Base-by-base conservation (phyloP, 1,140 invertebrate genomes). In the Lepidotrigona ventralis region DNA sequence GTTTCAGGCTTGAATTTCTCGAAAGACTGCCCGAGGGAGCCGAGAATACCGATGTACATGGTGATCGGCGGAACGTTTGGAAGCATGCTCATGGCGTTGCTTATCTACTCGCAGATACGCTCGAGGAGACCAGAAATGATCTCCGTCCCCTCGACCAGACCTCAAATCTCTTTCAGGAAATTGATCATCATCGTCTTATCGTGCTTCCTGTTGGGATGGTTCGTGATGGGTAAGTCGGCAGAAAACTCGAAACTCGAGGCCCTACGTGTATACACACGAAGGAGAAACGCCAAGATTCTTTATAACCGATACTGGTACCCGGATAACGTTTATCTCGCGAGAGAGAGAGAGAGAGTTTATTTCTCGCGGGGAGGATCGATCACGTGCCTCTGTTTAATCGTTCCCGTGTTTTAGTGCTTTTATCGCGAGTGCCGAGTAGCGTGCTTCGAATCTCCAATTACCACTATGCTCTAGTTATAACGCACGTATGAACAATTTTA, bases 1-100 rank as follows among this genome's bases (percentile, higher is more conserved):
- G 90, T 90, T 94, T 29, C 94, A 98, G 97, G 97, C 90, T 95
- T 97, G n/a, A 95, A 97, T 85, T 97, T 96, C 92, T 95, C 97
- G 73, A 94, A 96, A 26, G 96, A 98, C 87, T 98, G 97, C 89
- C 97, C 96, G 0, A 95, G 95, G n/a, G 96, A 98, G 91, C 96
- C 96, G 0, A 95, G 96, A 76, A 96, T 98, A 76, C 97, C 97
- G 0, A 95, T 98, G 21, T 98, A 98, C 92, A 96, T 98, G 96
- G 95, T 98, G 60, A 97, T 98, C 17, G 97, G 97, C 1, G 97
- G 97, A 0, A 95, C 94, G 14, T 95, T 97, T 39, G 97, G 97
- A 0, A 95, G 96, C 2, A 92, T 97, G 0, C 96, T 97, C 85
- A 96, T 97, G 93, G 94, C 96, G 19, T 96, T 96, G 95, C 93